Percentiles rank a stretch among this genome's conserved stretches.
These are phyloP conservation scores for Aspidiotus rigidus DNA, from an alignment of 2,888 invertebrate genomes.

Conservation along the genomic window DNA sequence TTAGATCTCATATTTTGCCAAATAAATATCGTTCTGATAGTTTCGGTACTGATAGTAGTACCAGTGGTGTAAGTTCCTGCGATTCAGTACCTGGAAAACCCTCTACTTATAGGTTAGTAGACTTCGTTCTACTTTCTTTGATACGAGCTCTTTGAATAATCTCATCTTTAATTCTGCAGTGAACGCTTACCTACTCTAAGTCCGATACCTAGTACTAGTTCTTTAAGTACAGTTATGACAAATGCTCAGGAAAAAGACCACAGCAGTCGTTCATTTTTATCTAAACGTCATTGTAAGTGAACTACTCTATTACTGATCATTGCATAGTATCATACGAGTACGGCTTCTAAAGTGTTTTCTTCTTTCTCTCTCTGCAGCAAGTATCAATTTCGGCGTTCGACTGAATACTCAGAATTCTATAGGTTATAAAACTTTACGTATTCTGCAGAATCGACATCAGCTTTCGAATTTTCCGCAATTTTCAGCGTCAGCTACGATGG, in stretches of 20 bases:
- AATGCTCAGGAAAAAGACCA: constrained; percentile 20
- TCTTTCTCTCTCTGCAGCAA: constrained; percentile 3
- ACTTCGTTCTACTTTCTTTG: no score
- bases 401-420: constrained; percentile 50
- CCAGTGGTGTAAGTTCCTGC: constrained; percentile 72
- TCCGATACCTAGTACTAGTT: constrained; percentile 70
- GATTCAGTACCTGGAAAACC: constrained; percentile 59
- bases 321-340: neutral
- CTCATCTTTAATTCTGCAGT: constrained; percentile 43
- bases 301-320: neutral
- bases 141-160: neutral
- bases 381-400: constrained; percentile 17
- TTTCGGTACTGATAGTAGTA: constrained; percentile 61
- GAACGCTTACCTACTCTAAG: constrained; percentile 68
- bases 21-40: constrained; percentile 34
- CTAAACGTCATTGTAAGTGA: constrained; percentile 25
- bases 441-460: constrained; percentile 50
- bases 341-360: neutral
- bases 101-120: constrained; percentile 30
- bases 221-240: constrained; percentile 37
- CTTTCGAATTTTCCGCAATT: constrained; percentile 31
- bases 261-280: constrained; percentile 9
- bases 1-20: constrained; percentile 31
- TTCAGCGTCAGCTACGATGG: constrained; percentile 36
- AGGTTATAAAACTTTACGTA: constrained; percentile 64